These are phyloP conservation scores for Alaudala cheleensis DNA, from an alignment of 2,113 vertebrate species.

Conservation along the genomic window DNA sequence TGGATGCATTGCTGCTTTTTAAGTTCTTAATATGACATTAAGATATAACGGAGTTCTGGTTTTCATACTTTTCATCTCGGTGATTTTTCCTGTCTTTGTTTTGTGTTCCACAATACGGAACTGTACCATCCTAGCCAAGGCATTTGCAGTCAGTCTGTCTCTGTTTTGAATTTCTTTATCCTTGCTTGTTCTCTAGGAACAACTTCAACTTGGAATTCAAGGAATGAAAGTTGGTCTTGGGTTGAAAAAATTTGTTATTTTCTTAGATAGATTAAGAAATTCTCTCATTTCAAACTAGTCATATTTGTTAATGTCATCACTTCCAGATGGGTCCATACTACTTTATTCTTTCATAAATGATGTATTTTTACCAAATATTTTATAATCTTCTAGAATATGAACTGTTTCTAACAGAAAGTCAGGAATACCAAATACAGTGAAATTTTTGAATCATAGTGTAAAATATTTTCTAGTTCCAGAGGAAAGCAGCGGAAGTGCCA, in stretches of 20 bases:
- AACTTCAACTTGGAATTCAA: background rate
- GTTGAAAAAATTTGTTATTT: background rate
- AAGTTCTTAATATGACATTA: background rate
- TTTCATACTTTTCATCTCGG: background rate
- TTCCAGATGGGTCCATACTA: background rate
- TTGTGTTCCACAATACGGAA: background rate
- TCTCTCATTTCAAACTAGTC: background rate
- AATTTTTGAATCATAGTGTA: background rate
- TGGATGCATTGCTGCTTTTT: background rate
- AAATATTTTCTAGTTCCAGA: background rate
- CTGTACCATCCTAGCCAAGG: background rate
- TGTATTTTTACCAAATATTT: background rate
- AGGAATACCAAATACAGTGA: background rate
- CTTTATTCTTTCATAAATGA: background rate
- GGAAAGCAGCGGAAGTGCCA: background rate
- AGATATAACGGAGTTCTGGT: background rate
- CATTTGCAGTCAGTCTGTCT: background rate
- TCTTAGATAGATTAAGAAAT: background rate
- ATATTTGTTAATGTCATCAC: background rate
- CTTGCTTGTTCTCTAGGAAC: background rate
- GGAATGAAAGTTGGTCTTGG: background rate
- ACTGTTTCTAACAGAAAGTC: background rate
- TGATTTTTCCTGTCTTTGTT: background rate
- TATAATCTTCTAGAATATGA: background rate
- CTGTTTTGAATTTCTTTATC: background rate